Base-by-base conservation (phyloP, 1,140 invertebrate species). In the Tetramorium parvispinum region DNA sequence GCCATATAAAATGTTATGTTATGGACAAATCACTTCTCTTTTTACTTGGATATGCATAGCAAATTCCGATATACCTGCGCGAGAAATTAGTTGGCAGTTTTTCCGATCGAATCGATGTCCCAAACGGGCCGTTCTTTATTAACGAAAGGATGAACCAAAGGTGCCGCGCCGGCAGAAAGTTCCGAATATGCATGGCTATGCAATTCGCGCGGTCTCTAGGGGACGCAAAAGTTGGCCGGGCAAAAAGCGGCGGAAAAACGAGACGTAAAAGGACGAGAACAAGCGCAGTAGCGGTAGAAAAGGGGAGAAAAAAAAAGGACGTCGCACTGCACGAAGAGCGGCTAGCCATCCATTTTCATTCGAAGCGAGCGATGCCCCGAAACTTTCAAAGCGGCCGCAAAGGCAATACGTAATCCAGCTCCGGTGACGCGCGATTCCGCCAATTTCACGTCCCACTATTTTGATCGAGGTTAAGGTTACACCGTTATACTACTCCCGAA, bases 101-200 rank as follows among this genome's bases (percentile, higher is more conserved):
- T 85, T 87, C 71, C 53, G 59, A 87, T 85, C 75, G 75, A 79
- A 87, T 59, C 24, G 49, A 77, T 46, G 75, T 90, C 73, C 86
- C 76, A 85, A 78, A 90, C 81, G 87, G 79, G 71, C 8, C 79
- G 75, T 88, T 85, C 78, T 85, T 91, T 91, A 88, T 91, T 88
- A 88, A 90, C 53, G 76, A 78, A 85, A 87, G 65, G 68, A 76
- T 61, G 82, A 75, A 40, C 57, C 70, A 77, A 77, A 89, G 88
- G 76, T 83, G 88, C 85, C 85, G 59, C 55, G 61, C 73, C 55
- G 71, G 68, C 51, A 79, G 73, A 90, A 77, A 89, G 88, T 89
- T 91, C 53, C 89, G 89, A 90, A 90, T 90, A 87, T 91, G 89
- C 89, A 91, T 89, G 68, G 85, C 79, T 81, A 81, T 90, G 89